Conservation (phyloP, 2,888 invertebrate species). For the Synergus umbraculus region DNA sequence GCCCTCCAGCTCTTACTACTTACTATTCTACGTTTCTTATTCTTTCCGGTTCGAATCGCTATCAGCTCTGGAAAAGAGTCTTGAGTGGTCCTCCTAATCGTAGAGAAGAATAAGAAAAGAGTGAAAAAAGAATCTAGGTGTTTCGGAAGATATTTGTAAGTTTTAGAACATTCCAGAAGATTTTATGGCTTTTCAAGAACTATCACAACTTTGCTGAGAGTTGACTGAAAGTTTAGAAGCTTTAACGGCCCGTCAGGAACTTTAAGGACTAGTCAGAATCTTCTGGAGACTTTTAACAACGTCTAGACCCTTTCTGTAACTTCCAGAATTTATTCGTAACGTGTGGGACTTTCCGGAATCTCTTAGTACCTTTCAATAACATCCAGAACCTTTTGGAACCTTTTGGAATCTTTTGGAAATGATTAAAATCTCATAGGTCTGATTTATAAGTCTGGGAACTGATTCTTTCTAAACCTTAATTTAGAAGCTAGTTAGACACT, state of each 20-base stretch:
- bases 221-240: no score
- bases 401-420: background rate
- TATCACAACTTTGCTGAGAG: no score
- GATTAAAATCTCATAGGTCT: background rate
- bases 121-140: background rate
- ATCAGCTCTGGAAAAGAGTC: slow-evolving; percentile 5
- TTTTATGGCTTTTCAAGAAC: no score
- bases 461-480: no score
- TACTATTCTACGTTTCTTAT: slow-evolving; percentile 11
- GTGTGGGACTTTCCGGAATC: background rate
- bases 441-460: background rate
- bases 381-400: background rate
- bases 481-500: no score
- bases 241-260: no score
- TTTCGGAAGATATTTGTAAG: background rate
- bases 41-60: background rate
- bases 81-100: background rate
- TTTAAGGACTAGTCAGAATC: no score
- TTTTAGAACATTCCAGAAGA: no score
- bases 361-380: background rate
- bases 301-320: background rate
- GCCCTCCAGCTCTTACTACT: slow-evolving; percentile 3
- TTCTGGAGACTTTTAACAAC: background rate
- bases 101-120: background rate
- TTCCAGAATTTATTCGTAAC: background rate